Evolutionary conservation across 2,797 vertebrate genomes (phyloP), one percentile per base, ranked within the genome.

Genomic region (Darevskia nairensis): DNA sequence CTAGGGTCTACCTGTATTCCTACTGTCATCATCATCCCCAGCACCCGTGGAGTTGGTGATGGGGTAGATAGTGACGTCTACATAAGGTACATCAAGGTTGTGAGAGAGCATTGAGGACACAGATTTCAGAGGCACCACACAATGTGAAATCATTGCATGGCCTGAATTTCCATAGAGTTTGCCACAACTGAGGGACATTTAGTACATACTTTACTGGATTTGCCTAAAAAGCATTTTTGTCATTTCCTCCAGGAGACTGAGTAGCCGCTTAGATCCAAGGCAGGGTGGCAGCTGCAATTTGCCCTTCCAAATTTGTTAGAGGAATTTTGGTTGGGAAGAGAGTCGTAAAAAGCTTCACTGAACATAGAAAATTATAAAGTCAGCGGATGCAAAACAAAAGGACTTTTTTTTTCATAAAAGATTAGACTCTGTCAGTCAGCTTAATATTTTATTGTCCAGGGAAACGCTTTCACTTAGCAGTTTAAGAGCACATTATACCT

Each of bases 161-260:
- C 11, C 1, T 85, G 92, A 88, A 84, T 90, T 82, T 89, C 90
- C 83, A 55, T 39, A 82, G 39, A 2, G 82, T 74, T 92, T 41
- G 75, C 78, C n/a, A 25, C 1, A 89, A 71, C n/a, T 32, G 50
- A 55, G 50, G 50, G 50, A 55, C 13, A 55, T 55, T 15, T 55
- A 55, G 50, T 55, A 15, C 41, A 87, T 89, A 68, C n/a, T 90
- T 85, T 89, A 68, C n/a, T 90, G 85, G 88, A 84, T 77, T 6
- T 0, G 0, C 23, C 79, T 55, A 89, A 84, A 91, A 94, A 92
- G 79, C 86, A 91, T 91, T 90, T 29, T 85, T 88, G 84, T 84
- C 82, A 3, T 59, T 90, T 64, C 19, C 27, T 68, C 55, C 6
- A 1, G 80, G 25, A 41, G 0, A 0, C 21, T 39, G 74, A 85